These are phyloP conservation scores for Hirundo rustica DNA, from an alignment of 2,797 vertebrate genomes.

Conservation along the genomic window DNA sequence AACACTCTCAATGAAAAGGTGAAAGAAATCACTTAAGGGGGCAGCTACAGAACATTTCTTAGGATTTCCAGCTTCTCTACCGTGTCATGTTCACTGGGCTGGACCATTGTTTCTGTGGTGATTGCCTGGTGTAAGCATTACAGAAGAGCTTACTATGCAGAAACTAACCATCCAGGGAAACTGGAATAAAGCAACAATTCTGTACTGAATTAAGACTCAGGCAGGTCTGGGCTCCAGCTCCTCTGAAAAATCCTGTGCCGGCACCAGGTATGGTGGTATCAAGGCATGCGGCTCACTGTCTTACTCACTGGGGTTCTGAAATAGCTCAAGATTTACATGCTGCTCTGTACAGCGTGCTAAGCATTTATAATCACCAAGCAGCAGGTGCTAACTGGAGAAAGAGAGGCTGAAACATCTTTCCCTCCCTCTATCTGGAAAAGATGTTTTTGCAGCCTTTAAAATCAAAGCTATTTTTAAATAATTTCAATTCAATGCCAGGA, in stretches of 20 bases:
- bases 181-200: not conserved
- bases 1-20: not conserved
- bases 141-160: not conserved
- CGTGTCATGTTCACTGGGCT: not conserved
- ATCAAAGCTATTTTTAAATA: conserved; percentile 19
- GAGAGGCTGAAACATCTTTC: not conserved
- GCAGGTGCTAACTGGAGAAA: conserved; percentile 4
- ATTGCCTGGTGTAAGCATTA: not conserved
- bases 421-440: not conserved
- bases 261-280: not conserved
- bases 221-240: not conserved
- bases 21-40: not conserved
- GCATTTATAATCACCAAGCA: not conserved
- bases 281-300: not conserved
- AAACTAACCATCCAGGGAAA: not conserved
- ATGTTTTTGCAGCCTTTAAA: not conserved
- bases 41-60: not conserved
- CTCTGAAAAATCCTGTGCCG: not conserved
- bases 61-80: not conserved
- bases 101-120: not conserved
- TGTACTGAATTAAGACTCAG: not conserved
- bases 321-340: not conserved
- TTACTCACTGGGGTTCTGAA: not conserved
- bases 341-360: not conserved
- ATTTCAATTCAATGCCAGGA: not conserved